These are phyloP conservation scores for Uropetala carovei DNA, from an alignment of 2,888 invertebrate species.

Conservation along the genomic window DNA sequence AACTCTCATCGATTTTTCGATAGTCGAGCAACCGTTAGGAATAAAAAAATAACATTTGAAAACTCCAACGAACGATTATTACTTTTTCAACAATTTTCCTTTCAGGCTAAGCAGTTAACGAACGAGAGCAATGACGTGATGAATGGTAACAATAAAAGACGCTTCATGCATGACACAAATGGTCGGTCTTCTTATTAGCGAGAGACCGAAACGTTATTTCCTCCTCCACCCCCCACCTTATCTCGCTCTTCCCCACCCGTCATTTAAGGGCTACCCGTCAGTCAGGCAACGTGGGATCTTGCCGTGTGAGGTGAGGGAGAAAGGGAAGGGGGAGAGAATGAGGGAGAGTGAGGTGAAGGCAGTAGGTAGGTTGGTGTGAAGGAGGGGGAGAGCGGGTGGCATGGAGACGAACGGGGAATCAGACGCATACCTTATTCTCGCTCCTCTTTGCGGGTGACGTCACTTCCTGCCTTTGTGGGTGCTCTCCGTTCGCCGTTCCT, in stretches of 20 bases:
- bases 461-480: constrained; percentile 62
- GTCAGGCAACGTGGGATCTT: constrained; percentile 38
- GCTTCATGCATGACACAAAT: neutral
- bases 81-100: too few relatives aligned
- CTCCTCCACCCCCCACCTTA: neutral
- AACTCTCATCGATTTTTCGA: too few relatives aligned
- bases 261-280: constrained; percentile 29
- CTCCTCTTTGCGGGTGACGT: constrained; percentile 47
- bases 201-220: constrained; percentile 57
- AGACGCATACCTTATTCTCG: constrained; percentile 59
- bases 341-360: neutral
- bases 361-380: neutral
- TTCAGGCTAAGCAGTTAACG: neutral
- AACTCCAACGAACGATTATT: too few relatives aligned
- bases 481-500: neutral
- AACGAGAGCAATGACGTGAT: neutral
- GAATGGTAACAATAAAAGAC: neutral
- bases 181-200: constrained; percentile 44
- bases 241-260: neutral
- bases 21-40: too few relatives aligned
- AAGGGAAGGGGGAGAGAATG: neutral
- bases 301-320: neutral
- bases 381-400: neutral
- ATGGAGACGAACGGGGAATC: neutral
- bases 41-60: too few relatives aligned